phyloP scores from a whole-genome alignment of 53 echinoderm and acorn worm genomes.

The Hippasteria phrygiana region DNA sequence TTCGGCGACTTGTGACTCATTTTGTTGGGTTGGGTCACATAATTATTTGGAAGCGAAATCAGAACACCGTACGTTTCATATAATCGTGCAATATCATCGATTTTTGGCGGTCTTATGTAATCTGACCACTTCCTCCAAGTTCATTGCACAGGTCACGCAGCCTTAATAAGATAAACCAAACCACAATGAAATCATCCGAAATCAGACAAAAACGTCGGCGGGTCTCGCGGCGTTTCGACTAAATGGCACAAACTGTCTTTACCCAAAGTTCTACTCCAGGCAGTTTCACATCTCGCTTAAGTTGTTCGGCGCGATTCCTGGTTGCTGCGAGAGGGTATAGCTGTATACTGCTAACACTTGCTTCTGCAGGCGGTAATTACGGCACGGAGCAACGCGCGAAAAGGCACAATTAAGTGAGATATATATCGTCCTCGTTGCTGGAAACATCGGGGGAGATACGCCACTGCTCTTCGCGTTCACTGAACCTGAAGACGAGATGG shows the following conservation, averaged over 20 bases:
- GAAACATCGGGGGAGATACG: neutral
- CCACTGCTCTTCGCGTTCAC: constrained; percentile 16
- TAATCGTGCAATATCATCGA: no score
- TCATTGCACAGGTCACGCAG: no score
- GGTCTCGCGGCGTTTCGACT: neutral
- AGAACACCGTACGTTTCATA: no score
- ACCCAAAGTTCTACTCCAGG: neutral
- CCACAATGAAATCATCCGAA: constrained; percentile 21
- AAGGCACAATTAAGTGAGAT: constrained; percentile 50
- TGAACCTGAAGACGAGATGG: constrained; percentile 17
- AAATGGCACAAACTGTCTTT: neutral
- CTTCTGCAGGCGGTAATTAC: constrained; percentile 16
- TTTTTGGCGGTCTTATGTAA: no score
- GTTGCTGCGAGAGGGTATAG: neutral
- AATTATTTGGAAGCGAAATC: no score
- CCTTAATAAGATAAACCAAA: neutral
- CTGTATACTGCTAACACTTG: neutral
- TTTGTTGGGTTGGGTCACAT: no score
- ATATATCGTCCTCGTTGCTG: neutral
- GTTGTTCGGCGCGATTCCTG: neutral
- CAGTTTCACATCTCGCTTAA: constrained; percentile 6
- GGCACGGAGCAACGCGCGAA: neutral
- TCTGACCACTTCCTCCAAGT: neutral
- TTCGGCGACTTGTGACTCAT: no score
- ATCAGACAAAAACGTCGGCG: constrained; percentile 33